Evolutionary conservation across 2,113 vertebrate genomes (phyloP), one percentile per base, ranked within the genome.

Genomic region (Sceloporus tristichus): DNA sequence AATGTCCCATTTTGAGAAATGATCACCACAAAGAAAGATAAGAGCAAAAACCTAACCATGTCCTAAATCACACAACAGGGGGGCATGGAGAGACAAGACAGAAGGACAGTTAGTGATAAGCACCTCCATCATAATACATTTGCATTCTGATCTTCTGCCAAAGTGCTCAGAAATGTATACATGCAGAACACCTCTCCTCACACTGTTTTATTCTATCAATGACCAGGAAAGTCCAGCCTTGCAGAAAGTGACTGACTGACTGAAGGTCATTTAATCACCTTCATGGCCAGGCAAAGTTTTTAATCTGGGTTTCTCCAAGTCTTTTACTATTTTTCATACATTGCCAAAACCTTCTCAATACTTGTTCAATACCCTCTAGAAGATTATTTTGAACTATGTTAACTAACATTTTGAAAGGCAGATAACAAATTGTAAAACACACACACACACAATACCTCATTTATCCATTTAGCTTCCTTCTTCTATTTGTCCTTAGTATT

Each of bases 31-130:
- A 94, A 21, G 87, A 95, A 80, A 34, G 66, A 85, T 48, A 97
- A 82, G 65, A 97, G 42, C 54, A 93, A 93, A 87, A 95, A 84
- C 14, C 91, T 84, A 56, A 86, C 96, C 97, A 96, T 97, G 71
- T 65, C 40, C 56, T 73, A 56, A 62, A 38, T 62, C 59, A 62
- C 71, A 9, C 21, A 42, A 40, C 29, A 11, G 23, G 9, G 9
- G 68, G 21, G 54, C n/a, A 79, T 18, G n/a, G 1, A n/a, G 6
- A 71, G 53, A 74, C 9, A 40, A 76, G 29, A 74, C 9, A 84
- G n/a, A 62, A 85, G 18, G 21, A 11, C 42, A 9, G 23, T 48
- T 19, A 84, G 48, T 14, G n/a, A 48, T 34, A 68, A 9, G 11
- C 5, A 16, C 16, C 53, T 19, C 21, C 42, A 2, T 71, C 53